Base-by-base conservation (phyloP, 1,140 invertebrate genomes). In the Tenebrio molitor region DNA sequence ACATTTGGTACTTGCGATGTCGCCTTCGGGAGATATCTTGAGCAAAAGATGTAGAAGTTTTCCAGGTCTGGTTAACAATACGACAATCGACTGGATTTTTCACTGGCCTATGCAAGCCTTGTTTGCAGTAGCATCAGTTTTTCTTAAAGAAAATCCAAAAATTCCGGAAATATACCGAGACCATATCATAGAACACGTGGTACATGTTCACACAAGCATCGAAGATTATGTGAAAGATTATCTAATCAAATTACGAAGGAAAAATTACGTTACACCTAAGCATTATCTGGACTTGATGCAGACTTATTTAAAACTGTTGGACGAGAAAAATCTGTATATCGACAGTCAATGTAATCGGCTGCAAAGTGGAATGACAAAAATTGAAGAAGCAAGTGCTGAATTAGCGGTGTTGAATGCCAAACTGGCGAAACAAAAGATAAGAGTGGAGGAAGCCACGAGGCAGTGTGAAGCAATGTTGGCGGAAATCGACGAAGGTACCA, bases 61-160 rank as follows among this genome's bases (percentile, higher is more conserved):
- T 83, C 96, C 96, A 0, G 95, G 95, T 0, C 85, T 98, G 0
- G 92, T 97, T 14, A 97, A 95, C 79, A 96, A 94, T 79, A 96
- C 94, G 1, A 95, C 93, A 7, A 95, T 98, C 58, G 93, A 98
- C 83, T 98, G 95, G 95, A 92, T 97, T 72, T 92, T 94, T 79
- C 89, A 93, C 0, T 98, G 96, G 96, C 95, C 96, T 0, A 88
- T 91, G 70, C 93, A 97, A 84, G 95, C 96, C 1, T 80, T 97
- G 12, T 85, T 91, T 42, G 92, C 94, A 0, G 95, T 97, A 5
- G 95, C 95, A 3, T 91, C 91, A 53, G 90, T 93, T 2, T 93
- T 92, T 77, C 85, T 96, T 0, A 89, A 88, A 78, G 88, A 90
- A 64, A 83, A 86, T 70, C 42, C 78, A 0, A 70, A 81, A 84